Evolutionary conservation across 2,797 vertebrate species (phyloP), one percentile per base, ranked within the genome.

Genomic region (Myripristis jacobus): DNA sequence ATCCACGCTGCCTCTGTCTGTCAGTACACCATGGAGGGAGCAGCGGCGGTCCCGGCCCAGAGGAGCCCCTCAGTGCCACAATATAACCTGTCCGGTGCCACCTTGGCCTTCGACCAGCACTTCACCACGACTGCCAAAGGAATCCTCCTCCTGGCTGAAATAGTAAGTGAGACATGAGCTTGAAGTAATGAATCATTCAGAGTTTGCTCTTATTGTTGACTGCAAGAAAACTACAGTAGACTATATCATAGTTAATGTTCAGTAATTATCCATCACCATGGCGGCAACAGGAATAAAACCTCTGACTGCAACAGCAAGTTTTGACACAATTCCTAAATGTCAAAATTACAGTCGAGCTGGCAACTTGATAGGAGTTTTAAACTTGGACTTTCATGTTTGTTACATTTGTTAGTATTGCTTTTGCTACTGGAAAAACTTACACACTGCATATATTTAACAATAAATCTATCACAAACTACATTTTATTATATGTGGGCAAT

Each of bases 81-180:
- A 19, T 83, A 85, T 68, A 89, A 79, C 87, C 73, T 80, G 50
- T 79, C 88, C 0, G 86, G 87, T 55, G 83, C 86, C 22, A 58
- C 91, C 9, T 66, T 94, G 80, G 87, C 91, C 67, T 94, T 91
- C 13, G 82, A 94, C 84, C 86, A 81, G 29, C 75, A 85, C 31
- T 93, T 94, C 54, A 55, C 87, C 54, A 82, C 76, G 3, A 93
- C 88, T 12, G 43, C 78, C 38, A 76, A 77, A 68, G 93, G 92
- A 46, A 47, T 87, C 21, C 90, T 93, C 3, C 79, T 90, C 69
- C 22, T 90, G 75, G 86, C 81, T 63, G 92, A 94, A 88, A 93
- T 93, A 71, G 92, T 93, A 89, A 94, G 94, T 92, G 50, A 22
- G 19, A 62, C 22, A 11, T 25, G 9, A 38, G 11, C 34, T 31